Evolutionary conservation across 2,888 invertebrate genomes (phyloP).

Genomic region (Rhagonycha lutea): DNA sequence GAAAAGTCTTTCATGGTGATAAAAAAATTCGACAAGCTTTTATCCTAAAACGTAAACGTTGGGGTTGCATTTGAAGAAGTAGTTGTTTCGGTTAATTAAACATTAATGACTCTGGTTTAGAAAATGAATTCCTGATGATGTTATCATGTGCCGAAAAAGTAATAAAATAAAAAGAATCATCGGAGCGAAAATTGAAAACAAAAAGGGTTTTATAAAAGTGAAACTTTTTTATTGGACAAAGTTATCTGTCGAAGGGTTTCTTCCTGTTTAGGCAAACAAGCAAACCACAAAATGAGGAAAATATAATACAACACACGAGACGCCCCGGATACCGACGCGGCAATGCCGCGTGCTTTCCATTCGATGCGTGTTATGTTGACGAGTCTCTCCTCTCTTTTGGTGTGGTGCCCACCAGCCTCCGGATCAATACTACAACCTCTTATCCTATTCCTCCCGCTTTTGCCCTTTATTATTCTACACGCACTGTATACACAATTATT

Average conservation of each 20-base stretch:
- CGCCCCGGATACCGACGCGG: constrained; percentile 13
- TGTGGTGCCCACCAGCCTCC: constrained; percentile 28
- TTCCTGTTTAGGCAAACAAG: constrained; percentile 17
- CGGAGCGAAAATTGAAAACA: neutral
- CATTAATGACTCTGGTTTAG: constrained; percentile 23
- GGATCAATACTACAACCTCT: constrained; percentile 35
- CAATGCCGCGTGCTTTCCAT: constrained; percentile 23
- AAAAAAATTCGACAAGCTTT: neutral
- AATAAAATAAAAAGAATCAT: neutral
- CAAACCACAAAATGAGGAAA: constrained; percentile 9
- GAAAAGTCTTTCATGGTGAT: neutral
- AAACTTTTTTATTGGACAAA: constrained; percentile 5
- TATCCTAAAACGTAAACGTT: neutral
- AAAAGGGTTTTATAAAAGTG: neutral
- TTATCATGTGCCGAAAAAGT: neutral
- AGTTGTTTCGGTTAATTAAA: neutral
- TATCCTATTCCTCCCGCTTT: constrained; percentile 30
- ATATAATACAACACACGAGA: constrained; percentile 8
- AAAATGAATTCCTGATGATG: neutral
- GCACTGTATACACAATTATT: constrained; percentile 13
- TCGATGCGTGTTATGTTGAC: constrained; percentile 32
- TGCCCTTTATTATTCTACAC: constrained; percentile 28
- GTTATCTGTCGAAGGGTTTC: constrained; percentile 12
- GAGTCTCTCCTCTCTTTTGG: constrained; percentile 27
- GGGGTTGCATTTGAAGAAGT: neutral